Evolutionary conservation across 2,797 vertebrate genomes (phyloP), one percentile per base, ranked within the genome.

Genomic region (Melanotaenia parkinsoni): DNA sequence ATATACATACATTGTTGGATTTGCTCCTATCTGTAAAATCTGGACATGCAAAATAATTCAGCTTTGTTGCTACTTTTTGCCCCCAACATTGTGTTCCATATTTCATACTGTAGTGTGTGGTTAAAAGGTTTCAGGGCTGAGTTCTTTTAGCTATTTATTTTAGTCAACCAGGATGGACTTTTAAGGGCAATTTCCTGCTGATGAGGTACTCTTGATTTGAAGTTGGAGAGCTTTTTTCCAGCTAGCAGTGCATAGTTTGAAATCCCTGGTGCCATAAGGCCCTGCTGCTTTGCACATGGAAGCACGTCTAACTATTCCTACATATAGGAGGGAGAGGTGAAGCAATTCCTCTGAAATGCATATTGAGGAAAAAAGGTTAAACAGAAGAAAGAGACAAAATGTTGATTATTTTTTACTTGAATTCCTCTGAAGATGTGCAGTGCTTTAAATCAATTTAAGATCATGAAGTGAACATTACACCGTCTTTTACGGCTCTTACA

Each of bases 141-240:
- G 64, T 54, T 73, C 5, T 40, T 28, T 28, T 14, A 66, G 57
- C 58, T 35, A 61, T 81, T 24, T 67, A 7, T 72, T 51, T 50
- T 28, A 30, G 65, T 20, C 7, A 60, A 56, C 71, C 24, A 56
- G 74, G 40, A 16, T 43, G 18, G 14, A 43, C 38, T 43, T 43
- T 16, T 43, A 43, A 43, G 16, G 63, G 66, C 58, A 33, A 56
- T 62, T 75, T 77, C 33, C 40, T 66, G 60, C 28, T 33, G 35
- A 69, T 68, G 63, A 62, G 12, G 20, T 22, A 51, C 26, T 68
- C 47, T 67, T 58, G 28, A 84, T 58, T 64, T 63, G 40, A 58
- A 75, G 50, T 43, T 63, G 16, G 38, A 76, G 28, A 76, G 63
- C 66, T 77, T 75, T 75, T 73, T 76, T 32, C 59, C 56, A 59